Evolutionary conservation across 2,113 vertebrate genomes (phyloP).

Genomic region (Burhinus bistriatus): DNA sequence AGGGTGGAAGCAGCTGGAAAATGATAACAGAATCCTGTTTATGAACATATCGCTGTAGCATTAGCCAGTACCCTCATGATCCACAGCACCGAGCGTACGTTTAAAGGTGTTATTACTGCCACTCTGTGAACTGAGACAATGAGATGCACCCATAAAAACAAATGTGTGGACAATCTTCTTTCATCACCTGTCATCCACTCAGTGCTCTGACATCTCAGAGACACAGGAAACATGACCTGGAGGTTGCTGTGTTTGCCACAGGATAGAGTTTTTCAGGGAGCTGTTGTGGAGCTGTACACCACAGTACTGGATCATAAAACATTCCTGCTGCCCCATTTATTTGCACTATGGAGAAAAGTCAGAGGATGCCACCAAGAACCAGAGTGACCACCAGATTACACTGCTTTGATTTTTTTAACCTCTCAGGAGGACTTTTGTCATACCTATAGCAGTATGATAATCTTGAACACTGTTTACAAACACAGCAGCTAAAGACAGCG

Average conservation of each 20-base stretch:
- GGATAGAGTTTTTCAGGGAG: neutral
- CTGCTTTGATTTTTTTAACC: neutral
- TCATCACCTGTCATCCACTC: constrained; percentile 11
- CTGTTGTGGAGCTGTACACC: neutral
- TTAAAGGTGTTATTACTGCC: constrained; percentile 39
- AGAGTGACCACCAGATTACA: neutral
- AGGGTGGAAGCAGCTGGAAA: neutral
- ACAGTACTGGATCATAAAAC: neutral
- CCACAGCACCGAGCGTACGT: neutral
- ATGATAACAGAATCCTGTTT: neutral
- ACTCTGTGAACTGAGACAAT: neutral
- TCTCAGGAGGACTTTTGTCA: neutral
- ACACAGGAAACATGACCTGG: neutral
- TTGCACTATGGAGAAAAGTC: neutral
- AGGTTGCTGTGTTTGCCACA: neutral
- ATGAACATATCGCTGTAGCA: neutral
- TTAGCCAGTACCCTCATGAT: neutral
- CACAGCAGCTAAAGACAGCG: neutral
- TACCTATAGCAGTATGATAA: neutral
- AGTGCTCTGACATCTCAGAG: constrained; percentile 14
- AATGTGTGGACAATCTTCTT: constrained; percentile 16
- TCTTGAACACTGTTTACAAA: neutral
- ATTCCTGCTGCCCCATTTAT: neutral
- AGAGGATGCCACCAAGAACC: neutral
- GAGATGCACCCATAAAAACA: constrained; percentile 10